Evolutionary conservation across 2,113 vertebrate genomes (phyloP), one percentile per base, ranked within the genome.

Genomic region (Gobius niger): DNA sequence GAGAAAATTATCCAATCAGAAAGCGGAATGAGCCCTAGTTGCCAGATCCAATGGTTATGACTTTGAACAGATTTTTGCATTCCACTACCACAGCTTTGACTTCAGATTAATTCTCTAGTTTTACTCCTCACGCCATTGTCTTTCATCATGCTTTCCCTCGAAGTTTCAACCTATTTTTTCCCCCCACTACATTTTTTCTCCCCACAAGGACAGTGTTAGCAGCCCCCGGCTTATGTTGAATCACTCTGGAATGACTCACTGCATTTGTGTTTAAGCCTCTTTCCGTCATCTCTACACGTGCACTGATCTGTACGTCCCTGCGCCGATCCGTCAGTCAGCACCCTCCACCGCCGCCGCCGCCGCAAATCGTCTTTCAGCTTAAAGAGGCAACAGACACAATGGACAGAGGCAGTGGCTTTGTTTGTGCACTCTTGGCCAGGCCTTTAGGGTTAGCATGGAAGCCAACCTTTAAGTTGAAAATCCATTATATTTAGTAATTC

Each of bases 261-360:
- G 47, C 18, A 18, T 80, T 82, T 63, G 68, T 72, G 65, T 65
- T 64, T 78, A 82, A 82, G 68, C 80, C 57, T 78, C 81, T 83
- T 75, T 83, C 57, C 70, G 24, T 72, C 80, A 70, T 77, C 73
- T 77, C 67, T 76, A 49, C 76, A 63, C 73, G 71, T 64, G 60
- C 82, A 72, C 75, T 57, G 65, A 78, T 63, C 67, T 76, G 44
- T 1, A 47, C 73, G 47, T 64, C 71, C 76, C 52, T 47, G 52
- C 54, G 59, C 74, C 77, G 78, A 63, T 67, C 47, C 54, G 63
- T 78, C 79, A 76, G 12, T 63, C 67, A 67, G 40, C 66, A 77
- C 53, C 70, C 1, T 34, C 2, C n/a, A n/a, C n/a, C 44, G 1
- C 67, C 16, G 42, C 66, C 56, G 34, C 63, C 44, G 1, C 62